Evolutionary conservation across 2,113 vertebrate genomes (phyloP).

Genomic region (Xyrauchen texanus): DNA sequence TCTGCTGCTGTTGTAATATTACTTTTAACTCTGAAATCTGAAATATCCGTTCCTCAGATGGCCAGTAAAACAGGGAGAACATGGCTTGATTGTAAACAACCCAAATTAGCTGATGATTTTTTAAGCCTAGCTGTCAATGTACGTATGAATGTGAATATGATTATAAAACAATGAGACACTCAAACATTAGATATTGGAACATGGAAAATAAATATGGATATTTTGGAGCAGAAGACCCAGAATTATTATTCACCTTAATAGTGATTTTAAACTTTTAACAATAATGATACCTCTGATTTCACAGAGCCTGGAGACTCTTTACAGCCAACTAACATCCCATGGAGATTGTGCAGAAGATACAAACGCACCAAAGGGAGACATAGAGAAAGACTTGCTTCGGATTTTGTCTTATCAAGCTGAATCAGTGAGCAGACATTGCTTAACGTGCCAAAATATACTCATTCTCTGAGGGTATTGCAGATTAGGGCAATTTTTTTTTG

Average conservation of each 20-base stretch:
- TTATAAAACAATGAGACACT: no score
- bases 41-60: slow-evolving; percentile 77
- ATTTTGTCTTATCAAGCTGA: slow-evolving; percentile 89
- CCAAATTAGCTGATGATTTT: slow-evolving; percentile 78
- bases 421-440: slow-evolving; percentile 79
- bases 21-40: background rate
- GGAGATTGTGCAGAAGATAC: slow-evolving; percentile 64
- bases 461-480: no score
- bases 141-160: slow-evolving; percentile 50
- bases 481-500: background rate
- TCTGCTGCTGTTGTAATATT: background rate
- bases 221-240: no score
- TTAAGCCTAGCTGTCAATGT: slow-evolving; percentile 80
- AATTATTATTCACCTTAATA: background rate
- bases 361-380: slow-evolving; percentile 72
- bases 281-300: slow-evolving; percentile 8
- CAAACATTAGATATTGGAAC: no score
- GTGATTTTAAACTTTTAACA: background rate
- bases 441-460: slow-evolving; percentile 1
- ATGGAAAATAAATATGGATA: no score
- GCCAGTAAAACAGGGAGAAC: slow-evolving; percentile 85
- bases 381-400: slow-evolving; percentile 86
- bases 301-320: slow-evolving; percentile 84
- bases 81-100: slow-evolving; percentile 86
- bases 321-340: slow-evolving; percentile 70